These are phyloP conservation scores for Campoplex capitator DNA, from an alignment of 2,888 invertebrate genomes.

Conservation along the genomic window DNA sequence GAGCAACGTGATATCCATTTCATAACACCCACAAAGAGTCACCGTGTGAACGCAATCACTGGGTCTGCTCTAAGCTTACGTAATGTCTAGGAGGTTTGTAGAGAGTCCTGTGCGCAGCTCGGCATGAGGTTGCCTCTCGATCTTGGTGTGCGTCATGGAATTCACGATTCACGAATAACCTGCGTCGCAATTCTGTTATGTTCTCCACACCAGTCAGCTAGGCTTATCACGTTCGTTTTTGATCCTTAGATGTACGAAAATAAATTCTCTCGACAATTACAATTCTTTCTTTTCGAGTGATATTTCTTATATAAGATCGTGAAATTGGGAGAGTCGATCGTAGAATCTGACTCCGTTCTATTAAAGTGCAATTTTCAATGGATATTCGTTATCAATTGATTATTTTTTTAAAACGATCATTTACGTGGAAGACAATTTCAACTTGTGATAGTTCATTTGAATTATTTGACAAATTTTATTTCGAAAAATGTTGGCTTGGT, in stretches of 20 bases:
- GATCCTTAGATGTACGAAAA: not conserved
- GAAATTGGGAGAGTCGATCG: not conserved
- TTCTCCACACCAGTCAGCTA: conserved; percentile 13
- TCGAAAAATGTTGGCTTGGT: not conserved
- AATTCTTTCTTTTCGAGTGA: too few relatives aligned
- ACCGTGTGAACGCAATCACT: conserved; percentile 82
- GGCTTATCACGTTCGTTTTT: conserved; percentile 19
- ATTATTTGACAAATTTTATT: too few relatives aligned
- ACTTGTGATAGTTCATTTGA: not conserved
- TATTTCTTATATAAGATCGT: not conserved
- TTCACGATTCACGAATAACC: conserved; percentile 68
- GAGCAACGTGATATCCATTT: conserved; percentile 83
- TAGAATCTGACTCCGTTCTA: not conserved
- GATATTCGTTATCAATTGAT: too few relatives aligned
- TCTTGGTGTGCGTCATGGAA: conserved; percentile 66
- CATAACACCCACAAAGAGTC: conserved; percentile 83
- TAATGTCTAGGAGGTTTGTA: conserved; percentile 72
- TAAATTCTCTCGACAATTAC: not conserved
- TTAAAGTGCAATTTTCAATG: not conserved
- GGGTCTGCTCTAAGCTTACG: conserved; percentile 72
- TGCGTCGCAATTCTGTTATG: conserved; percentile 52
- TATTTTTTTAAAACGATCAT: not conserved
- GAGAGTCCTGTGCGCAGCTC: conserved; percentile 45
- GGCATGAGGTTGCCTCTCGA: conserved; percentile 64
- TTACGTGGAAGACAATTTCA: not conserved